phyloP scores from a whole-genome alignment of 1,140 invertebrate genomes.

The Macrotrachela quadricornifera region DNA sequence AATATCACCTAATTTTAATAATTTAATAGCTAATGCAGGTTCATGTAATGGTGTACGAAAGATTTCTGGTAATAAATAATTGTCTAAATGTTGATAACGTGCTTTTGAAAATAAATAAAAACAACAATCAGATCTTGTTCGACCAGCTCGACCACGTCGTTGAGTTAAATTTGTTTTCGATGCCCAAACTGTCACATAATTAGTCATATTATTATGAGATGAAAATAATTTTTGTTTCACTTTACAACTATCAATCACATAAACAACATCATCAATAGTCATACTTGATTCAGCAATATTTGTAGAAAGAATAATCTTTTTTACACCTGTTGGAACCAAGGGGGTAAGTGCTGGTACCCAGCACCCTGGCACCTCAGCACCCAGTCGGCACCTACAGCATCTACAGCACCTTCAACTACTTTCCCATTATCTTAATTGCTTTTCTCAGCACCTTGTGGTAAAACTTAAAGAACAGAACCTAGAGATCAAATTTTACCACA shows the following conservation, averaged over 20 bases:
- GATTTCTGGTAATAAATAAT: constrained; percentile 49
- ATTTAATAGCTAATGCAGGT: constrained; percentile 32
- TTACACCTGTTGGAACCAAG: constrained; percentile 10
- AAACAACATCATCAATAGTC: constrained; percentile 31
- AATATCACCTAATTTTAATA: constrained; percentile 17
- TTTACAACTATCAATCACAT: constrained; percentile 30
- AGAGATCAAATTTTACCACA: too few relatives aligned
- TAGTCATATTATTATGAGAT: constrained; percentile 31
- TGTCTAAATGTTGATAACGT: constrained; percentile 19
- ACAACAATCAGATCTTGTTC: constrained; percentile 49
- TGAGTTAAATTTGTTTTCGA: constrained; percentile 42
- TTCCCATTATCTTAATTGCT: too few relatives aligned
- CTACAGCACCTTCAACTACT: too few relatives aligned
- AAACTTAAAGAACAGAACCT: too few relatives aligned
- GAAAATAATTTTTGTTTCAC: constrained; percentile 19
- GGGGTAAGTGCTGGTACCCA: too few relatives aligned
- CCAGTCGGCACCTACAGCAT: too few relatives aligned
- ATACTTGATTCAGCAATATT: constrained; percentile 36
- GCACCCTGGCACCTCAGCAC: too few relatives aligned
- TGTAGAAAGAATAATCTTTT: constrained; percentile 32
- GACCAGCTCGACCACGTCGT: constrained; percentile 43
- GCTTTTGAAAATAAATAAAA: constrained; percentile 45
- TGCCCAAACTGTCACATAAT: constrained; percentile 34
- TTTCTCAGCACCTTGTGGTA: too few relatives aligned
- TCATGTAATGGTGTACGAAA: constrained; percentile 82